These are phyloP conservation scores for Nycticebus coucang DNA, from an alignment of 2,113 vertebrate species.

Conservation along the genomic window DNA sequence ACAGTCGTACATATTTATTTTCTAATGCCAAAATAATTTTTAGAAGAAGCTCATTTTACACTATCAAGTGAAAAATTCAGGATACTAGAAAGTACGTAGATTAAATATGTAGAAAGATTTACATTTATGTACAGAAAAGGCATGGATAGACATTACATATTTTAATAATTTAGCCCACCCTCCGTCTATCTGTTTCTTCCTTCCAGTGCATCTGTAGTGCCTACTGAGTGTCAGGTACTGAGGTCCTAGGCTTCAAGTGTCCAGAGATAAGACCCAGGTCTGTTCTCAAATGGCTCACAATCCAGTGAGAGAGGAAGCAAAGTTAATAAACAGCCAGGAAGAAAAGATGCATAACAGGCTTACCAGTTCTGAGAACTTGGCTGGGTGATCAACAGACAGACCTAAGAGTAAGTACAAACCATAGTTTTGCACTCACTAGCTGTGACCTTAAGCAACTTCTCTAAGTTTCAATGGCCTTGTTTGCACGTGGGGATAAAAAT, in stretches of 20 bases:
- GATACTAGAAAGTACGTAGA: background rate
- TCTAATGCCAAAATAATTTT: conserved; percentile 31
- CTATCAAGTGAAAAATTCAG: background rate
- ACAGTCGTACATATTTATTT: background rate
- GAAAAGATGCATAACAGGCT: background rate
- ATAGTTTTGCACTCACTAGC: background rate
- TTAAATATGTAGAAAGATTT: background rate
- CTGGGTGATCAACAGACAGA: background rate
- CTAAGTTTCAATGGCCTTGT: background rate
- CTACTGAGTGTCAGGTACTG: background rate
- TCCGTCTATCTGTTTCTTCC: background rate
- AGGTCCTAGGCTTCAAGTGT: background rate
- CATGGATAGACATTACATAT: background rate
- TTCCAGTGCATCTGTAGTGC: background rate
- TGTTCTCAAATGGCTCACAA: background rate
- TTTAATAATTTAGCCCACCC: background rate
- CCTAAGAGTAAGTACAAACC: background rate
- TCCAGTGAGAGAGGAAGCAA: background rate
- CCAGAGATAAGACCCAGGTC: background rate
- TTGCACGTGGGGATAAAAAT: background rate
- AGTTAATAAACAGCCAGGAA: background rate
- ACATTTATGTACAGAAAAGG: background rate
- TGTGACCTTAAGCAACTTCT: background rate
- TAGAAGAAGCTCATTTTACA: background rate
- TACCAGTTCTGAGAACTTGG: background rate